Evolutionary conservation across 1,140 invertebrate species (phyloP), one percentile per base, ranked within the genome.

Genomic region (Limonius californicus): DNA sequence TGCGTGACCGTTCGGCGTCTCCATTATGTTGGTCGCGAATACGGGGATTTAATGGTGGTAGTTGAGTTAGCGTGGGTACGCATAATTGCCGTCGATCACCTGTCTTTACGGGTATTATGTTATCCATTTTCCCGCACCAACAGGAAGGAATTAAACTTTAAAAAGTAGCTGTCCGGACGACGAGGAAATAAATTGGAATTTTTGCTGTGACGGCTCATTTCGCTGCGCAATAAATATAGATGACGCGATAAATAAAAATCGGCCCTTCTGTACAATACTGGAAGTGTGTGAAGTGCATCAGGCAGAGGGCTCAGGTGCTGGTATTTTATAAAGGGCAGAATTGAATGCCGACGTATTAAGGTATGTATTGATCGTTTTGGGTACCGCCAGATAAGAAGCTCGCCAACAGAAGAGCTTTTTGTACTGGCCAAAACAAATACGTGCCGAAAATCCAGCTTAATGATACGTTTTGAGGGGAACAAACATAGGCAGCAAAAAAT

Each of bases 401-500:
- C 35, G 11, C 35, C 35, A 12, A 39, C 35, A 39, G 11, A 9
- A 27, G 35, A n/a, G n/a, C 35, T 39, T 39, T 39, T 39, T 39
- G 35, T 39, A 39, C 35, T 39, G 35, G 8, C 35, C 35, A 39
- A 39, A 39, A 39, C 35, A 39, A 39, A 39, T 39, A 39, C 35
- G 35, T 39, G 35, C 35, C n/a, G 35, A 39, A 39, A 39, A 39
- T 39, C 35, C 35, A 12, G 35, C 35, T 39, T 39, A 39, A 39
- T 39, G 35, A 39, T 39, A 39, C 35, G n/a, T 39, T 39, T 39
- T 39, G 35, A 39, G 35, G 35, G 35, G 35, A 12, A 39, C 8
- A 39, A 35, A 39, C n/a, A 12, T 16, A 32, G 30, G 18, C 55
- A 15, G 15, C 55, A 32, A 23, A 57, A 55, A 57, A 57, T 57